Base-by-base conservation (phyloP, 2,113 vertebrate species). In the Bothrops jararaca region DNA sequence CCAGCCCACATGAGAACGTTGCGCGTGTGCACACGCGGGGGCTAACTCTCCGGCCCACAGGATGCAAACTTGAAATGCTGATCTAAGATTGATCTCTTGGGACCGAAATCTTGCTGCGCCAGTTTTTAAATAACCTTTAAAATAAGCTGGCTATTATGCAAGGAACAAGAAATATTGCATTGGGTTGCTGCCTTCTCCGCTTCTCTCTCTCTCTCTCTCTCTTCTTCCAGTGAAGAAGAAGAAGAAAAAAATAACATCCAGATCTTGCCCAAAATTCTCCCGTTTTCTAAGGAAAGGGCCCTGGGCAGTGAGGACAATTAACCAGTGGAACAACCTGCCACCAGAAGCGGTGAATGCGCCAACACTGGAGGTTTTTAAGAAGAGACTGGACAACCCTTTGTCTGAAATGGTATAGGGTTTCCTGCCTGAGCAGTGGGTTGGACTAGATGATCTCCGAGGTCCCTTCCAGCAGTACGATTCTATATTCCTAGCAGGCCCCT, bases 11-110 rank as follows among this genome's bases (percentile, higher is more conserved):
- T 4, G 60, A 64, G 26, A 13, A 11, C 11, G 4, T n/a, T 69
- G 13, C 34, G 2, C 0, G 0, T 29, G 3, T 15, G 26, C 29
- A n/a, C 23, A 29, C 5, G 15, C 13, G 5, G 0, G 26, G 29
- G 10, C 58, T 11, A 11, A 4, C 4, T 1, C 29, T 39, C 69
- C 6, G 2, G 2, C 34, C 6, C 69, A 39, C n/a, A 20, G 34
- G 15, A 15, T 80, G n/a, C n/a, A 34, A 80, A 7, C 6, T 20
- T 15, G 69, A 80, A 80, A 80, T 39, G 3, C 6, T 39, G 15
- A 80, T 80, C n/a, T 80, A 2, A 18, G n/a, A 20, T 39, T 39
- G n/a, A 74, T 74, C 34, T 2, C 69, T 39, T 39, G 15, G 15
- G n/a, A 80, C 34, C 3, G 6, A 80, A 74, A 39, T 80, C 69